Evolutionary conservation across 2,797 vertebrate species (phyloP), one percentile per base, ranked within the genome.

Genomic region (Pitangus sulphuratus): DNA sequence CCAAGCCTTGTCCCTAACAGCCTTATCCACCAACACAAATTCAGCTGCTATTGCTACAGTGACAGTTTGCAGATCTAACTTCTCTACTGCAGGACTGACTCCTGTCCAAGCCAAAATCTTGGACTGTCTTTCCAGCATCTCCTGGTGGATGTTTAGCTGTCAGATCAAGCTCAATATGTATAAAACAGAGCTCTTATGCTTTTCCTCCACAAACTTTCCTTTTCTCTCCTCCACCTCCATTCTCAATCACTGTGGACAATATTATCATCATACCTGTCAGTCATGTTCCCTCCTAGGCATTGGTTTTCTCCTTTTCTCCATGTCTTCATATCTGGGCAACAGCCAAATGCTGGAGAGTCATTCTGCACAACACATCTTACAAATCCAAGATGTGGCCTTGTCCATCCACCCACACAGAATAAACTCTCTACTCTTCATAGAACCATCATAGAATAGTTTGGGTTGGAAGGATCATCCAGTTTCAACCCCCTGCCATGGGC

Each of bases 41-140:
- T 96, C 71, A 89, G 33, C 64, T 94, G 30, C 31, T 86, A 18
- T 51, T 91, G 87, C 78, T 82, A 22, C 22, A 70, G n/a, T 74
- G 90, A 87, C 83, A 90, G 78, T 51, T 89, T 87, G 78, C 28
- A 93, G 70, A 84, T 70, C 66, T 81, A 66, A 53, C 72, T 90
- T 96, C 25, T 88, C n/a, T 84, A 25, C 33, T 74, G 40, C 37
- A 84, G 75, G 56, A 82, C 48, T 90, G 70, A 94, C 51, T 96
- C 60, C 78, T 87, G 44, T 60, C 53, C 71, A 89, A 76, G 22
- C 48, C 76, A 69, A 90, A 95, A 93, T 47, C 51, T 87, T 83
- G 35, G 31, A 42, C 71, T 74, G 31, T 66, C 51, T 84, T 92
- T 87, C 62, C 53, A 83, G 19, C 69, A 45, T 68, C 22, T 95